A percentile compares a stretch with the other conserved stretches of the same genome.
Evolutionary conservation across 2,888 invertebrate genomes (phyloP).

Genomic region (Clitarchus hookeri): DNA sequence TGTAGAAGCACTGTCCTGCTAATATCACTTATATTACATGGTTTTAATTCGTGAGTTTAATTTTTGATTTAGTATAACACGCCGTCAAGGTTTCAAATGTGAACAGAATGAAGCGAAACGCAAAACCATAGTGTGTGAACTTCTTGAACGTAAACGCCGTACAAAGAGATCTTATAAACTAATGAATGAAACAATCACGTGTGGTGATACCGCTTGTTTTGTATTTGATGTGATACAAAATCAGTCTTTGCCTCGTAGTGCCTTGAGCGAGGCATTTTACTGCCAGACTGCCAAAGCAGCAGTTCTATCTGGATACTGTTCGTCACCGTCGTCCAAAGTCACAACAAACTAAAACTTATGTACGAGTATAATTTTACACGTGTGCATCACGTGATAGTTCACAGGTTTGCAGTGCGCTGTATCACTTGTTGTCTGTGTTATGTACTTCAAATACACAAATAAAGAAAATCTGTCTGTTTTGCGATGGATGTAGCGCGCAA

Average conservation of each 20-base stretch:
- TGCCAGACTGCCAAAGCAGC: neutral
- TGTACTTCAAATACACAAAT: conserved; percentile 17
- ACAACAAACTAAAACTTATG: conserved; percentile 12
- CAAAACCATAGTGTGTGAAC: conserved; percentile 20
- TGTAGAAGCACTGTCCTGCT: neutral
- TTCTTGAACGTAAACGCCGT: conserved; percentile 5
- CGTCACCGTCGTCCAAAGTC: neutral
- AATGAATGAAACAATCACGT: no score
- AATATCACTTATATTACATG: conserved; percentile 20
- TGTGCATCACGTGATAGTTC: conserved; percentile 17
- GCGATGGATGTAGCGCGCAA: neutral
- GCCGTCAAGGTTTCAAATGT: neutral
- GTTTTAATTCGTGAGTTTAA: conserved; percentile 21
- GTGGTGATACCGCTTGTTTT: conserved; percentile 20
- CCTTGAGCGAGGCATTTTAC: conserved; percentile 20
- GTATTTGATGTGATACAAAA: conserved; percentile 24
- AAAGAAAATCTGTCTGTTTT: neutral
- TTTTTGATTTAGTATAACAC: conserved; percentile 15
- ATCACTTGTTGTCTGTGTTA: neutral
- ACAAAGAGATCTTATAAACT: conserved; percentile 20
- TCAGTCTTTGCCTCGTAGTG: conserved; percentile 21
- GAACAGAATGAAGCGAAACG: conserved; percentile 3
- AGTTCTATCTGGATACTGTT: conserved; percentile 23
- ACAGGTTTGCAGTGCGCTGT: conserved; percentile 25
- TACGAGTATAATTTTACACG: neutral